A percentile compares a stretch with the other conserved stretches of the same genome.
These are phyloP conservation scores for Neopipo cinnamomea DNA, from an alignment of 2,113 vertebrate species.

Conservation along the genomic window DNA sequence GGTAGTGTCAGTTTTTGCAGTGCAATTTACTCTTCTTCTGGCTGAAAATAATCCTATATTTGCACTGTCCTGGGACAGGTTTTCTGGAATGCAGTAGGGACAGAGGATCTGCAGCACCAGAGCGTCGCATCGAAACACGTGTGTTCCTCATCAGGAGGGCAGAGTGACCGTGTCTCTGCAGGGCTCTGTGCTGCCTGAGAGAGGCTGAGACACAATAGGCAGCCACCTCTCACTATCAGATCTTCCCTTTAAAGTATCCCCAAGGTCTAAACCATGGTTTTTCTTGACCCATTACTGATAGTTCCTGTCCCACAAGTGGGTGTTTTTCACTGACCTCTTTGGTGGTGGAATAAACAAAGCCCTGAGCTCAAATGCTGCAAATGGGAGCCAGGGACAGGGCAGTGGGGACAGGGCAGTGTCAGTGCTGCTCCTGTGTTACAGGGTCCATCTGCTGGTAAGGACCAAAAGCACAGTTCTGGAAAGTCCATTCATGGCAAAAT, in stretches of 20 bases:
- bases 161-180: background rate
- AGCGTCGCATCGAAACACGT: fast-evolving
- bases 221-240: background rate
- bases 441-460: constrained; percentile 52
- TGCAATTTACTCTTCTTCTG: background rate
- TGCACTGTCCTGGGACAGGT: background rate
- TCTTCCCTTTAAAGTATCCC: background rate
- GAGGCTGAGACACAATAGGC: background rate
- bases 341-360: background rate
- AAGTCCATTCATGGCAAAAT: background rate
- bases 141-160: background rate
- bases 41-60: background rate
- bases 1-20: background rate
- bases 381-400: background rate
- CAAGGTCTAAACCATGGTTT: background rate
- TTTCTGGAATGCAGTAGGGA: background rate
- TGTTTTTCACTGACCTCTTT: background rate
- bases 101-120: background rate
- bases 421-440: background rate
- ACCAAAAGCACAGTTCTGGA: background rate
- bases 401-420: background rate
- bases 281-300: background rate
- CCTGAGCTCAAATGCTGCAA: background rate
- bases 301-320: background rate
- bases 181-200: background rate